Conservation (phyloP, 2,113 vertebrate species). For the Planiliza haematocheilus region DNA sequence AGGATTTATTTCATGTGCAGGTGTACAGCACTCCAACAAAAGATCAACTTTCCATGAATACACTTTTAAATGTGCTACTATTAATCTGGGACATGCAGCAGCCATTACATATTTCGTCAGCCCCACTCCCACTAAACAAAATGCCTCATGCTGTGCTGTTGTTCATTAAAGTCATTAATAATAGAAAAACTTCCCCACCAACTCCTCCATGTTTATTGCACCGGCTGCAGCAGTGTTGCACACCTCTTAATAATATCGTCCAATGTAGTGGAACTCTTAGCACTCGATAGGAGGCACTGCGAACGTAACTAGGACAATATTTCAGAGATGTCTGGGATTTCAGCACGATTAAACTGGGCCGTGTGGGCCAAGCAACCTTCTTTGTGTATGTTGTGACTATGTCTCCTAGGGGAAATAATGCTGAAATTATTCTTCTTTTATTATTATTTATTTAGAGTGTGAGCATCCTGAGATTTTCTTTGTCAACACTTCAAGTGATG, state of each 20-base stretch:
- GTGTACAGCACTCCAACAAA: too few species aligned
- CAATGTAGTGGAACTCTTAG: not conserved
- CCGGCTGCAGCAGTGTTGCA: not conserved
- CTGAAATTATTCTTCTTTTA: not conserved
- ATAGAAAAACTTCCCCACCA: slow-evolving; percentile 10
- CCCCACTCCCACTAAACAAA: slow-evolving; percentile 14
- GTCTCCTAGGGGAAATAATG: not conserved
- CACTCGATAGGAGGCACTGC: not conserved
- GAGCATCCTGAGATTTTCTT: too few species aligned
- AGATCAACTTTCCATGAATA: not conserved
- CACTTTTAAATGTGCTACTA: not conserved
- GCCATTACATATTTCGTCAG: slow-evolving; percentile 9
- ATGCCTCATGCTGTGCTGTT: slow-evolving; percentile 7
- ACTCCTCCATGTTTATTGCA: not conserved
- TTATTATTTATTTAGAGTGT: too few species aligned
- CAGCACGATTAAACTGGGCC: not conserved
- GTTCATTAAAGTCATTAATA: slow-evolving; percentile 30
- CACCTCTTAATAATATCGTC: not conserved
- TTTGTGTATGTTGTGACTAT: not conserved
- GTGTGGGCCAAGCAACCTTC: not conserved
- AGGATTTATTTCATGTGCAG: too few species aligned
- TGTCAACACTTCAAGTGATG: too few species aligned
- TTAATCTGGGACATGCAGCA: not conserved
- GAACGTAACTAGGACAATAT: too few species aligned
- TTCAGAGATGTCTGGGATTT: not conserved